Base-by-base conservation (phyloP, 2,888 invertebrate species). In the Caenorhabditis imperialis region DNA sequence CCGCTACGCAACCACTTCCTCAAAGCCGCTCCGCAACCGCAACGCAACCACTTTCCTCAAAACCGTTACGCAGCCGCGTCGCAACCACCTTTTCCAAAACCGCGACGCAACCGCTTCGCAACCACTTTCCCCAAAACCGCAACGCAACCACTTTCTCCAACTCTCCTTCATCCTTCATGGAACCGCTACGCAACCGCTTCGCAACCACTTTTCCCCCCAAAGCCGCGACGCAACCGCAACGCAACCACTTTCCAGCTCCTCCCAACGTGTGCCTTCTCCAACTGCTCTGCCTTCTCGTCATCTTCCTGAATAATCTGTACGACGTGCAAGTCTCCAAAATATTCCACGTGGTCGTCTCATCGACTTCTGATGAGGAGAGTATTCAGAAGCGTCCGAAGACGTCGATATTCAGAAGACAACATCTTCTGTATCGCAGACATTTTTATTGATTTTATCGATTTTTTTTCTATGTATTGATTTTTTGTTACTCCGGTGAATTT, bases 231-330 rank as follows among this genome's bases (percentile, higher is more conserved):
- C n/a, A n/a, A n/a, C n/a, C n/a, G n/a, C n/a, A n/a, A n/a, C n/a
- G 30, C 30, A 7, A 6, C 10, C 20, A 20, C 7, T 27, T 63
- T 73, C 27, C 65, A 73, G 73, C 61, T 6, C 22, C 73, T 12
- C 65, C 65, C 16, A 44, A 38, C 16, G 65, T 73, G n/a, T 61
- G 42, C 18, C 10, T 60, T 12, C 23, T 55, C 22, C 65, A 73
- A 67, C 25, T 73, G 8, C 1, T 55, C 0, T 65, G 61, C 16
- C 35, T 73, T 37, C 16, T 37, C 14, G 25, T 55, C 2, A 16
- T 73, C 3, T 54, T 53, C 37, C 25, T 65, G 27, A 73, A 65
- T 22, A 61, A 48, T 20, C 42, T 53, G 1, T 51, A 61, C 23
- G 73, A 73, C 5, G 42, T 73, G 12, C 53, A 60, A 4, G 44